These are phyloP conservation scores for Chiloscyllium plagiosum DNA, from an alignment of 2,113 vertebrate genomes.

Conservation along the genomic window DNA sequence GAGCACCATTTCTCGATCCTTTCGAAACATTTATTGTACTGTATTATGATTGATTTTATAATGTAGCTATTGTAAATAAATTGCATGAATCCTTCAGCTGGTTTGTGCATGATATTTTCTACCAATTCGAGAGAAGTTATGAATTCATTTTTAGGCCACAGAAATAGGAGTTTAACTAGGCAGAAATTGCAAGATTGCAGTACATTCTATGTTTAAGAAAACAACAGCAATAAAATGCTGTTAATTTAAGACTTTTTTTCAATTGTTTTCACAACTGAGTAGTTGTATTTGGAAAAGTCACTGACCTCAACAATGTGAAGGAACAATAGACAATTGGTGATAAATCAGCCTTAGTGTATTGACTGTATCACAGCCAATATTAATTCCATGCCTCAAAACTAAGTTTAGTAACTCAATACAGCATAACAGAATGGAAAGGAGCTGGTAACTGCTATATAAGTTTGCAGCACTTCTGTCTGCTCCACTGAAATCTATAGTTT, in stretches of 20 bases:
- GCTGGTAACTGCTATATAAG: background rate
- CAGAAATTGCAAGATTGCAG: background rate
- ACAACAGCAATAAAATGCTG: background rate
- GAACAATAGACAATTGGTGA: background rate
- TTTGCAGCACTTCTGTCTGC: background rate
- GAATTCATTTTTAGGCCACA: background rate
- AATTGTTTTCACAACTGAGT: background rate
- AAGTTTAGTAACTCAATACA: background rate
- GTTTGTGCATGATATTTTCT: background rate
- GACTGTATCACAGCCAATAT: background rate
- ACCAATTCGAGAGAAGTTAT: background rate
- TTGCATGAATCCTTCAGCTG: background rate
- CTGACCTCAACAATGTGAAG: background rate
- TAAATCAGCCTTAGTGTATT: background rate
- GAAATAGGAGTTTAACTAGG: background rate
- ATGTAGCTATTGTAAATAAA: background rate
- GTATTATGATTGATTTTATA: background rate
- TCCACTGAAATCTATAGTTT: background rate
- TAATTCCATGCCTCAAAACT: background rate
- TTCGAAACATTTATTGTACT: background rate
- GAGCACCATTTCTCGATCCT: background rate
- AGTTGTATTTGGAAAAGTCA: background rate
- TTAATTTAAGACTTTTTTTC: background rate
- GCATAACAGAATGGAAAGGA: background rate
- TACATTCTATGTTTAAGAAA: background rate